Percentiles rank a stretch among this genome's conserved stretches.
Conservation (phyloP, 2,888 invertebrate species). For the Heteropelma amictum region DNA sequence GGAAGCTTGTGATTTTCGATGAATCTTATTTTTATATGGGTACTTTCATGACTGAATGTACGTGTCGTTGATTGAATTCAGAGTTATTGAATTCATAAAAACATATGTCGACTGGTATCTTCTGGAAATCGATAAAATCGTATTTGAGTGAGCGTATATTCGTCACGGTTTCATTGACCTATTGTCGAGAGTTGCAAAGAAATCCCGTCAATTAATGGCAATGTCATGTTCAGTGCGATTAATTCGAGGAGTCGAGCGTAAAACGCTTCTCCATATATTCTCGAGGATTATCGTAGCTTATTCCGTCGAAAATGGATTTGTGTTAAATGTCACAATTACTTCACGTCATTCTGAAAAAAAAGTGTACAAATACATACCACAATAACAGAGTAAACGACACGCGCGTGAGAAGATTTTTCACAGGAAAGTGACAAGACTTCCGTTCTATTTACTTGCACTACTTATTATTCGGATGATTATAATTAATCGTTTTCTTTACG, state of each 20-base stretch:
- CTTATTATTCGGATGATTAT: too few relatives aligned
- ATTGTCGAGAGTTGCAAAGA: slow-evolving; percentile 14
- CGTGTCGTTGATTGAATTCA: too few relatives aligned
- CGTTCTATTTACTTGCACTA: too few relatives aligned
- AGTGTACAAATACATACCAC: too few relatives aligned
- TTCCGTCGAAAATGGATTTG: background rate
- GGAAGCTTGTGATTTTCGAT: background rate
- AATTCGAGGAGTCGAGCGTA: slow-evolving; percentile 8
- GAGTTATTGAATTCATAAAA: too few relatives aligned
- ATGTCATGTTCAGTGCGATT: slow-evolving; percentile 20
- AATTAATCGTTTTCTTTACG: too few relatives aligned
- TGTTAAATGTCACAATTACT: background rate
- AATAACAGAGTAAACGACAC: too few relatives aligned
- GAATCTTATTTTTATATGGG: background rate
- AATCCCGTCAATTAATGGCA: slow-evolving; percentile 23
- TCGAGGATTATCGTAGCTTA: background rate
- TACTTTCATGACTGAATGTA: too few relatives aligned
- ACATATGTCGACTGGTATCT: background rate
- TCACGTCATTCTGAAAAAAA: too few relatives aligned
- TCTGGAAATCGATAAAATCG: background rate
- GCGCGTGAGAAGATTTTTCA: too few relatives aligned
- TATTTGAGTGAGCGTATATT: background rate
- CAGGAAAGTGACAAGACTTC: too few relatives aligned
- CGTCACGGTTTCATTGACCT: slow-evolving; percentile 35
- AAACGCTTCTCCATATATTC: slow-evolving; percentile 7